Conservation (phyloP, 2,797 vertebrate species). For the Sebastes nivosus region DNA sequence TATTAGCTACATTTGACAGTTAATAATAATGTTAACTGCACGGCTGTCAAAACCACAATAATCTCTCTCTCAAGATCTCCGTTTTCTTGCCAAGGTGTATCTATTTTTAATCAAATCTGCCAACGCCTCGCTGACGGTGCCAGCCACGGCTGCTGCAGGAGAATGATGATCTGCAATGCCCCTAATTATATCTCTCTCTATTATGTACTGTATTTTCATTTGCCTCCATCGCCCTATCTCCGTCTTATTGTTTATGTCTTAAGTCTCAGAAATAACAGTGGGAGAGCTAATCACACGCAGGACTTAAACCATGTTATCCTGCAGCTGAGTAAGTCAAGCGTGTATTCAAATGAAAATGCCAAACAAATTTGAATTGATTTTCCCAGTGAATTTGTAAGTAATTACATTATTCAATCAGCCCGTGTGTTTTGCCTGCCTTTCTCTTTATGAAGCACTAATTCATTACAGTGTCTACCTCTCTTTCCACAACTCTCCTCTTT, state of each 20-base stretch:
- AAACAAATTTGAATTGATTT: slow-evolving; percentile 45
- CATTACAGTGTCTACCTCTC: not conserved
- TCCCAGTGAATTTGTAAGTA: slow-evolving; percentile 32
- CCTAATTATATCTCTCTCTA: not conserved
- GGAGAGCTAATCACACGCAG: not conserved
- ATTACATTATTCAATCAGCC: slow-evolving; percentile 38
- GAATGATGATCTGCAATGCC: not conserved
- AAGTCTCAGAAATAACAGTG: slow-evolving; percentile 5
- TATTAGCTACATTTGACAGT: not conserved
- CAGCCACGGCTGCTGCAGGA: not conserved
- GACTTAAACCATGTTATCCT: slow-evolving; percentile 6
- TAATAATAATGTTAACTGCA: not conserved
- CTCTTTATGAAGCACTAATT: not conserved
- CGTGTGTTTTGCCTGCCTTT: slow-evolving; percentile 6
- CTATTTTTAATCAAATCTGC: slow-evolving; percentile 11
- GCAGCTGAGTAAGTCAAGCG: not conserved
- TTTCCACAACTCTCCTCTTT: not conserved
- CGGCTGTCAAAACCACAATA: not conserved
- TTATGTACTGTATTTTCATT: not conserved
- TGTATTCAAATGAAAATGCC: slow-evolving; percentile 42
- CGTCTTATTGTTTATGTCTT: slow-evolving; percentile 1
- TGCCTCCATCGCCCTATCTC: not conserved
- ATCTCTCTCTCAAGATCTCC: not conserved
- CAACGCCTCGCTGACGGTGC: not conserved
- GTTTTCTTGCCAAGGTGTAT: not conserved